Evolutionary conservation across 2,888 invertebrate genomes (phyloP).

Genomic region (Beris morrisii): DNA sequence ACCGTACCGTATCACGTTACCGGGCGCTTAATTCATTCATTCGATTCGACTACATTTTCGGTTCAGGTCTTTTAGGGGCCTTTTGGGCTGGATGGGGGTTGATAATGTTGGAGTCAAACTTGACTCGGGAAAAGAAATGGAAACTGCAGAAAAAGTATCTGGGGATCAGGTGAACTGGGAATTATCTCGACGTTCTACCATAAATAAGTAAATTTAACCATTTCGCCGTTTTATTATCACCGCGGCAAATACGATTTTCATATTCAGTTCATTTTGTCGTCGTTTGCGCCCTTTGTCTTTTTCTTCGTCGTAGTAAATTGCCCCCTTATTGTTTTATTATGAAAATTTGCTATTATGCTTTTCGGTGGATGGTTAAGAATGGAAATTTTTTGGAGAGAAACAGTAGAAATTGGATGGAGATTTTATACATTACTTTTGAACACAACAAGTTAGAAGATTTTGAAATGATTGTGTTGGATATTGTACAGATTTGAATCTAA

Average conservation of each 20-base stretch:
- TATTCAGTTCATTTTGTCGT: conserved; percentile 9
- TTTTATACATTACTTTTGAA: too few relatives aligned
- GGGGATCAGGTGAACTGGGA: conserved; percentile 29
- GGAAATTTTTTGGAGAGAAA: too few relatives aligned
- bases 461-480: conserved; percentile 17
- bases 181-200: conserved; percentile 15
- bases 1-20: too few relatives aligned
- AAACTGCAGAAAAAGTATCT: conserved; percentile 25
- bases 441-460: neutral
- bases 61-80: too few relatives aligned
- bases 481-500: neutral
- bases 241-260: conserved; percentile 17
- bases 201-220: conserved; percentile 33
- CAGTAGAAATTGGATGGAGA: too few relatives aligned
- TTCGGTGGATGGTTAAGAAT: neutral
- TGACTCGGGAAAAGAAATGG: conserved; percentile 5
- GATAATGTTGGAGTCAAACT: neutral
- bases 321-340: conserved; percentile 31
- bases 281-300: conserved; percentile 1
- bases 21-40: too few relatives aligned
- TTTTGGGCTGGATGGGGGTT: too few relatives aligned
- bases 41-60: too few relatives aligned
- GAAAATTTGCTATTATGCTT: conserved; percentile 31
- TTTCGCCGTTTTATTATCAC: conserved; percentile 30
- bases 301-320: conserved; percentile 9